phyloP scores from a whole-genome alignment of 2,797 vertebrate genomes.

The Sebastes trivittatus region DNA sequence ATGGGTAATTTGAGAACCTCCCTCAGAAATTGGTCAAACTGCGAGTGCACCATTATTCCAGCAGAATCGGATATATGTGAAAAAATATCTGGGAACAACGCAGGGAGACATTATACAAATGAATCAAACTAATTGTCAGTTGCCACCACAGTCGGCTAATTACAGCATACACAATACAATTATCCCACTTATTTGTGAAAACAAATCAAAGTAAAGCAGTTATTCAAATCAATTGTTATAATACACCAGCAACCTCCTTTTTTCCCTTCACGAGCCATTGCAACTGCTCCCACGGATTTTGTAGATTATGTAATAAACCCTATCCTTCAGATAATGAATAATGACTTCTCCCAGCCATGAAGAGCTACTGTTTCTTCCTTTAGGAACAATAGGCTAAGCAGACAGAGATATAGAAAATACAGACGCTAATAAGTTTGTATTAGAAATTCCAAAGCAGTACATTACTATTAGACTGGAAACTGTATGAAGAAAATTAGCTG shows the following conservation, averaged over 20 bases:
- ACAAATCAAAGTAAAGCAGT: slow-evolving; percentile 70
- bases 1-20: slow-evolving; percentile 96
- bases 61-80: slow-evolving; percentile 95
- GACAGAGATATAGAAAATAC: slow-evolving; percentile 29
- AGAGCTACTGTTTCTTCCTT: slow-evolving; percentile 28
- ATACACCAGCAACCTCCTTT: slow-evolving; percentile 33
- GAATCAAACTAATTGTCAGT: slow-evolving; percentile 70
- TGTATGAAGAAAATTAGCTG: slow-evolving; percentile 18
- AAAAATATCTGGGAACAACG: slow-evolving; percentile 91
- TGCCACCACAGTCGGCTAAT: slow-evolving; percentile 69
- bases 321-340: slow-evolving; percentile 62
- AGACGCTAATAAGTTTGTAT: slow-evolving; percentile 11
- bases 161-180: slow-evolving; percentile 70
- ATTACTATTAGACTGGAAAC: slow-evolving; percentile 23
- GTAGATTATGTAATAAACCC: slow-evolving; percentile 65
- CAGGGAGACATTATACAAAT: slow-evolving; percentile 43
- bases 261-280: slow-evolving; percentile 33
- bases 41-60: slow-evolving; percentile 91
- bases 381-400: slow-evolving; percentile 28
- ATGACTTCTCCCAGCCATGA: slow-evolving; percentile 57
- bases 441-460: slow-evolving; percentile 8
- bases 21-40: slow-evolving; percentile 93
- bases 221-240: slow-evolving; percentile 61
- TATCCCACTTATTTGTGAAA: slow-evolving; percentile 73
- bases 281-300: slow-evolving; percentile 56